Base-by-base conservation (phyloP, 1,140 invertebrate genomes). In the Pentalonia nigronervosa region DNA sequence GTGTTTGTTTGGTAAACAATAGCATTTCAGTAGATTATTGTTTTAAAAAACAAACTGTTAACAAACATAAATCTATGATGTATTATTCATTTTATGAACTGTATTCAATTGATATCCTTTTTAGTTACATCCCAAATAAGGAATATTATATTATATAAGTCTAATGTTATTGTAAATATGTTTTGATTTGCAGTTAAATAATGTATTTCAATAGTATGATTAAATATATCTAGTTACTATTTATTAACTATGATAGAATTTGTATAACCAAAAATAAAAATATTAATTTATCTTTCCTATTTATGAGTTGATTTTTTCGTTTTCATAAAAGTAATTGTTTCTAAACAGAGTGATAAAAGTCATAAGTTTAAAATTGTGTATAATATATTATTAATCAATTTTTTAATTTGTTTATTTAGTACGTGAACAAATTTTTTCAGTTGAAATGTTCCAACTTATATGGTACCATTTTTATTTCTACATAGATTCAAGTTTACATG, bases 1-100 rank as follows among this genome's bases (percentile, higher is more conserved):
- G 67, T 94, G 91, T 93, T 93, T 94, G 92, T 94, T 93, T 90
- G 67, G 91, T 91, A 93, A 91, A 94, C 93, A 91, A 93, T 94
- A 50, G 84, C 91, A 81, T 93, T 90, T 94, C 93, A 93, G 93
- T 91, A 86, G n/a, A 47, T 87, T 56, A 88, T 87, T 93, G 53
- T 88, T 88, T 93, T 67, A 89, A 93, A 53, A 76, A 88, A 89
- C 84, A 91, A 93, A 84, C 94, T 94, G 94, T 94, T 94, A 91
- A 91, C 84, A 84, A 93, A 94, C 89, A 56, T 67, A 67, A 25
- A 90, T 90, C 53, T 90, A 45, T 60, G 36, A 67, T 45, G 56
- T 67, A 90, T 90, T 67, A 67, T 60, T 90, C 53, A 47, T 90
- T 45, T 45, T 90, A 67, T 90, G 30, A 67, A 90, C 89, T 47